Evolutionary conservation across 2,113 vertebrate genomes (phyloP).

Genomic region (Irena cyanogastra): DNA sequence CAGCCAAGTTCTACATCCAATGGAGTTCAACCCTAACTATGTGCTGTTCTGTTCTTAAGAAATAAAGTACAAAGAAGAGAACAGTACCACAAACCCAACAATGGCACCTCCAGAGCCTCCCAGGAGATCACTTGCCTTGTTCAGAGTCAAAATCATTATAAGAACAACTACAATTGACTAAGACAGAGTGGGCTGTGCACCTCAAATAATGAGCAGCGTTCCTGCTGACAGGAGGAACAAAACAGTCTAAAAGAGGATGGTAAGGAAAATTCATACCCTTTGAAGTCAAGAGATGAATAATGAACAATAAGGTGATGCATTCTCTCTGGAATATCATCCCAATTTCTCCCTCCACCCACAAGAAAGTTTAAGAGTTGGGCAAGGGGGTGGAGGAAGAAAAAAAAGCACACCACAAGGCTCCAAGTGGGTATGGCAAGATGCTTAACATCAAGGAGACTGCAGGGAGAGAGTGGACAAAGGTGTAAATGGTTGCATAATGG

Average conservation of each 20-base stretch:
- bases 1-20: not conserved
- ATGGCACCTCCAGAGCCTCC: not conserved
- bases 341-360: not conserved
- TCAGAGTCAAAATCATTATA: not conserved
- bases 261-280: not conserved
- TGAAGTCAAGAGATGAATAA: not conserved
- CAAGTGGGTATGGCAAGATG: not conserved
- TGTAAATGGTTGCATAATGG: not conserved
- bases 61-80: not conserved
- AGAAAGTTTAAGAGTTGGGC: not conserved
- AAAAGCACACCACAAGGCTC: not conserved
- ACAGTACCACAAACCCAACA: not conserved
- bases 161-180: not conserved
- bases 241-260: not conserved
- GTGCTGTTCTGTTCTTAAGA: not conserved
- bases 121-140: not conserved
- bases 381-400: not conserved
- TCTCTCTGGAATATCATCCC: not conserved
- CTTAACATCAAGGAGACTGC: not conserved
- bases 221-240: not conserved
- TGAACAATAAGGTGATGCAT: not conserved
- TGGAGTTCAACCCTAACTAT: not conserved
- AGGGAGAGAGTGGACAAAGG: not conserved
- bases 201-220: not conserved
- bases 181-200: not conserved